Percentiles rank a stretch among this genome's conserved stretches.
Conservation (phyloP, 2,113 vertebrate species). For the Plestiodon gilberti region DNA sequence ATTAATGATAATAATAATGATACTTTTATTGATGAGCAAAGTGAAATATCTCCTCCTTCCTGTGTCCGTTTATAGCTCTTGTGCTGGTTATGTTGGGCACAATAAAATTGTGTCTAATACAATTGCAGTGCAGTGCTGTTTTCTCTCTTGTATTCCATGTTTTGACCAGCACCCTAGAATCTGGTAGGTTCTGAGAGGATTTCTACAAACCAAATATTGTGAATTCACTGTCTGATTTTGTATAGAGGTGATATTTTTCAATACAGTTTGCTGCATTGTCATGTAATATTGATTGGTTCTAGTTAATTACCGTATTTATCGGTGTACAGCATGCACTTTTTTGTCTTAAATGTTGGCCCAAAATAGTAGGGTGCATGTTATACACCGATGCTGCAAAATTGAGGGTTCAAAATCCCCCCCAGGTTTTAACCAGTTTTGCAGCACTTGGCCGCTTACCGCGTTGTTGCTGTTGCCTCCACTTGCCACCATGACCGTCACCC, state of each 20-base stretch:
- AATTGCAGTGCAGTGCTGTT: neutral
- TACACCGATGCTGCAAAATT: no score
- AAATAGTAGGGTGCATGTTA: no score
- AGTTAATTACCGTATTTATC: no score
- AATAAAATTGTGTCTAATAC: neutral
- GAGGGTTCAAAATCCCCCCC: no score
- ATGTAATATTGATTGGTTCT: neutral
- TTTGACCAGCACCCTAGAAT: neutral
- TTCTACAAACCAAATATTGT: neutral
- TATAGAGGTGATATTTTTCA: neutral
- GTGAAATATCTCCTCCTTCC: neutral
- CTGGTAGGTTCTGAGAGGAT: neutral
- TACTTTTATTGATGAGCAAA: neutral
- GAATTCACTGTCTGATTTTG: neutral
- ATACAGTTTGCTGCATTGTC: neutral
- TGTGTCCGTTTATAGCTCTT: neutral
- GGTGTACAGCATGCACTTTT: no score
- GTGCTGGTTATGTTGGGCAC: constrained; percentile 16
- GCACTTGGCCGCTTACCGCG: no score
- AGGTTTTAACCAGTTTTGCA: no score
- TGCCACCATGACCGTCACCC: no score
- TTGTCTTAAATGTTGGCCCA: no score
- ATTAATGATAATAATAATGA: no score
- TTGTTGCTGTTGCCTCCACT: no score
- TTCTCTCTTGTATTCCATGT: constrained; percentile 18